Percentiles rank a stretch among this genome's conserved stretches.
Evolutionary conservation across 2,797 vertebrate genomes (phyloP).

Genomic region (Pangasius macronema): DNA sequence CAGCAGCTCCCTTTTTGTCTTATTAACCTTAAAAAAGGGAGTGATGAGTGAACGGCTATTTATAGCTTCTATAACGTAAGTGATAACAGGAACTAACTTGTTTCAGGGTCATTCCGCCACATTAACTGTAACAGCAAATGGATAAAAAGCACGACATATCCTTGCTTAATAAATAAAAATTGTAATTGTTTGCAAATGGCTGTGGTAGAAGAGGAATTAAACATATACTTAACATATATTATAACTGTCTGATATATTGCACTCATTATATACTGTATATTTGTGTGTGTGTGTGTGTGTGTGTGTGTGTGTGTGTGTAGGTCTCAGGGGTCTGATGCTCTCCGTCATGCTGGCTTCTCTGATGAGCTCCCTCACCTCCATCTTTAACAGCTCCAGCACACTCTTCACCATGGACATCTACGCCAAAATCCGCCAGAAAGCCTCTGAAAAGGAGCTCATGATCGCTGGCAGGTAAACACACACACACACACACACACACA

Average conservation of each 20-base stretch:
- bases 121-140: neutral
- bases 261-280: neutral
- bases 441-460: constrained; percentile 89
- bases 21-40: neutral
- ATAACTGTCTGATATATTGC: neutral
- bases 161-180: neutral
- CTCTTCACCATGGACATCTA: constrained; percentile 97
- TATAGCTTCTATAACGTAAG: neutral
- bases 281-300: constrained; percentile 28
- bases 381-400: constrained; percentile 95
- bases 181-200: no score
- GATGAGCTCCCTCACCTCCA: constrained; percentile 96
- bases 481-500: neutral
- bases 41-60: neutral
- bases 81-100: neutral
- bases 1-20: neutral
- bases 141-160: neutral
- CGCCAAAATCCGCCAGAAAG: constrained; percentile 77
- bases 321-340: constrained; percentile 92
- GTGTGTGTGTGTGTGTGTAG: constrained; percentile 67
- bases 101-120: neutral
- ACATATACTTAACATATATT: neutral
- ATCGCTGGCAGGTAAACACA: constrained; percentile 83
- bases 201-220: neutral
- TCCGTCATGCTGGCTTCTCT: constrained; percentile 96